Evolutionary conservation across 2,888 invertebrate genomes (phyloP).

Genomic region (Hetaerina titia): DNA sequence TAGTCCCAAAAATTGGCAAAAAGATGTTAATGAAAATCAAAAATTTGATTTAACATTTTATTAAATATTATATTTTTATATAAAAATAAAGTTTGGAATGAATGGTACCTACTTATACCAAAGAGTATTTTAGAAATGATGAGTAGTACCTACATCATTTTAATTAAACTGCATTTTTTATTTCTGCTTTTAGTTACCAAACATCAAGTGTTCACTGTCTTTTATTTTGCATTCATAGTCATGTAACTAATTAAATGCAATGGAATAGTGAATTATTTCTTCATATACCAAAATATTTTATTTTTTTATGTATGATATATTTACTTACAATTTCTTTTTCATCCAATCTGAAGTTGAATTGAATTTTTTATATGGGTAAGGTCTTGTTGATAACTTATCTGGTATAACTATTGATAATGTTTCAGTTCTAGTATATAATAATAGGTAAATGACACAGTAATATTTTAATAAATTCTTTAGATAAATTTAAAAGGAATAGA

Average conservation of each 20-base stretch:
- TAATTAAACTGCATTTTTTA: not conserved
- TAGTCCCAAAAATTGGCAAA: too few species aligned
- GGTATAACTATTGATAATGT: too few species aligned
- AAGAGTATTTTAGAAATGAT: not conserved
- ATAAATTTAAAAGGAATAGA: too few species aligned
- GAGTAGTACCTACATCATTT: not conserved
- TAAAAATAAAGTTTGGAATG: not conserved
- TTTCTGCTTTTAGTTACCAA: not conserved
- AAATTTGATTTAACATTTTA: not conserved
- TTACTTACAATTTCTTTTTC: not conserved
- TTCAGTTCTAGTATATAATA: too few species aligned
- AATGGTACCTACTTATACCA: not conserved
- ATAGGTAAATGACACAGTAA: too few species aligned
- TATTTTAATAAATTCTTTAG: too few species aligned
- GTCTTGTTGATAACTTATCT: too few species aligned
- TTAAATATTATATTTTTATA: conserved; percentile 7
- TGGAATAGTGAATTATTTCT: too few species aligned
- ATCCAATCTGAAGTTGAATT: not conserved
- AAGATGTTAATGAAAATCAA: not conserved
- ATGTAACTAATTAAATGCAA: too few species aligned
- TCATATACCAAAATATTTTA: not conserved
- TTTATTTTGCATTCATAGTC: not conserved
- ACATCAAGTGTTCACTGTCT: not conserved
- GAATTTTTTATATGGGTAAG: too few species aligned
- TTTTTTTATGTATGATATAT: not conserved